phyloP scores from a whole-genome alignment of 2,797 vertebrate species.

The Pseudotriccus pelzelni region DNA sequence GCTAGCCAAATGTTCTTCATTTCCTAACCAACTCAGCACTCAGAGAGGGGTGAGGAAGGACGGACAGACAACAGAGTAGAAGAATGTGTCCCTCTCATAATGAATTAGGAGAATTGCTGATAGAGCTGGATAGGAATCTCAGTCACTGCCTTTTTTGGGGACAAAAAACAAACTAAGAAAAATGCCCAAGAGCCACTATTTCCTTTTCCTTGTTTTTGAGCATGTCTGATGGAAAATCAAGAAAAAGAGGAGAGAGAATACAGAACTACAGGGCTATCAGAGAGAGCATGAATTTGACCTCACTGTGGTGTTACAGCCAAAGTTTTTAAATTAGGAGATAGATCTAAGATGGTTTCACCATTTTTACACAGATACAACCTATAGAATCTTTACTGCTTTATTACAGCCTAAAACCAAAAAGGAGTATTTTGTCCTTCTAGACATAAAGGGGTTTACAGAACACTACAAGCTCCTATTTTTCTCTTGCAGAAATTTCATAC shows the following conservation, averaged over 20 bases:
- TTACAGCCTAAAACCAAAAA: neutral
- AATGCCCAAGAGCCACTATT: neutral
- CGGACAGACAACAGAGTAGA: neutral
- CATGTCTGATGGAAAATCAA: neutral
- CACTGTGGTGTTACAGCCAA: neutral
- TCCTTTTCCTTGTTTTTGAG: neutral
- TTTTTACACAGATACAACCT: neutral
- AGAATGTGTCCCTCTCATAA: neutral
- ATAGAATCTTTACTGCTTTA: neutral
- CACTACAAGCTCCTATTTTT: neutral
- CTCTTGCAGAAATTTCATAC: neutral
- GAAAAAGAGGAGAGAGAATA: neutral
- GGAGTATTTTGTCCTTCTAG: neutral
- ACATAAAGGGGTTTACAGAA: neutral
- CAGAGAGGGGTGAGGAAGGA: neutral
- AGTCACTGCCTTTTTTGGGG: neutral
- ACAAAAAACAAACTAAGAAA: neutral
- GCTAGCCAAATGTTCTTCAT: slow-evolving; percentile 30
- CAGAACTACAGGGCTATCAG: neutral
- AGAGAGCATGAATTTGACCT: neutral
- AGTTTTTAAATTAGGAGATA: neutral
- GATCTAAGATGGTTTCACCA: neutral
- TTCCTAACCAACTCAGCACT: slow-evolving; percentile 31
- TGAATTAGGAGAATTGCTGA: slow-evolving; percentile 30
- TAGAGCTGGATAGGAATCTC: neutral